A percentile compares a stretch with the other conserved stretches of the same genome.
phyloP scores from a whole-genome alignment of 2,888 invertebrate species.

The Tuta absoluta region DNA sequence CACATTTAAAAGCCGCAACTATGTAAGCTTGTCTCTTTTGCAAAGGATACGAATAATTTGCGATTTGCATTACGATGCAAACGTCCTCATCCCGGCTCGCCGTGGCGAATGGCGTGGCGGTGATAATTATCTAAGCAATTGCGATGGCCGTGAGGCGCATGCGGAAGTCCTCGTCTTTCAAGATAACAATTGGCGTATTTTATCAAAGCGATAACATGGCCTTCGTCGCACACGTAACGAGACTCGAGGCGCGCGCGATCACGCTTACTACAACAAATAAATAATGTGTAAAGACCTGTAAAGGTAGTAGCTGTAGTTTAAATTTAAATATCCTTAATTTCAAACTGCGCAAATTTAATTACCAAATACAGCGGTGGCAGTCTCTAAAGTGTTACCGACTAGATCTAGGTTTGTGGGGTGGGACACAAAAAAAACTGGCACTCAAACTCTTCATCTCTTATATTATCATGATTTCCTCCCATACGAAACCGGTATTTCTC shows the following conservation, averaged over 20 bases:
- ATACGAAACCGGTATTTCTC: not conserved
- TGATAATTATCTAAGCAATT: constrained; percentile 50
- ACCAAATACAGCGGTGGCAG: not conserved
- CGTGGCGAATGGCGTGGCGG: constrained; percentile 44
- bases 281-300: not conserved
- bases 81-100: constrained; percentile 28
- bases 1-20: constrained; percentile 10
- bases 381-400: no score
- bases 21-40: constrained; percentile 8
- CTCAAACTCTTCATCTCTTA: no score
- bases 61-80: constrained; percentile 24
- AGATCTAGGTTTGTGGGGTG: no score
- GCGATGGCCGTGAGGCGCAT: constrained; percentile 63
- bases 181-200: constrained; percentile 73
- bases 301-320: no score
- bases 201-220: constrained; percentile 69
- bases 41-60: constrained; percentile 7
- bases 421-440: no score
- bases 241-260: constrained; percentile 7
- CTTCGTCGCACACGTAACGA: constrained; percentile 52
- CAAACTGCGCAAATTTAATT: not conserved
- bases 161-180: constrained; percentile 69
- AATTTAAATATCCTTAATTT: no score
- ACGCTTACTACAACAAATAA: not conserved
- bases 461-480: not conserved